Base-by-base conservation (phyloP, 2,888 invertebrate genomes). In the Carabus problematicus region DNA sequence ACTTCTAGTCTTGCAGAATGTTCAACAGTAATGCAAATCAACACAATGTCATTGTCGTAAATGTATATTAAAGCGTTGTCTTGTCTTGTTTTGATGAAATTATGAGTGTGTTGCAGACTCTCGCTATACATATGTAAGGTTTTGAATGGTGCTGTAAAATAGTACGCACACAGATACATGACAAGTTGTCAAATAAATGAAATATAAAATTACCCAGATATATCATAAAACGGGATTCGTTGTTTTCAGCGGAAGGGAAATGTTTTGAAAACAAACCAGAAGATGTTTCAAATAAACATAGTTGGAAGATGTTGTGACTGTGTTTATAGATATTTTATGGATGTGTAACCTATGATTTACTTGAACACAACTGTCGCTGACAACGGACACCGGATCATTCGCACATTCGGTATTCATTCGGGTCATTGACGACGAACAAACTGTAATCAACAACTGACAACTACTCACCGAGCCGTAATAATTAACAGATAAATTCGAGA, bases 261-360 rank as follows among this genome's bases (percentile, higher is more conserved):
- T 67, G 67, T 67, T 67, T 52, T 67, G 18, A 67, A 67, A 67
- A 67, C 67, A 67, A 52, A 19, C 54, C 60, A 49, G 42, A 67
- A 67, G 67, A 67, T 67, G 67, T 67, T 67, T 67, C 67, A 67
- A 67, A 67, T 67, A 67, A 59, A 60, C 60, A 16, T n/a, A 4
- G 7, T 8, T 11, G 12, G 45, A 11, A 16, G 52, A 52, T 67
- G 67, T 67, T 67, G 41, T 67, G 67, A 67, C 67, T 54, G 41
- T 29, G 19, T 49, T 42, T 67, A 60, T 29, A 67, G 60, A 67
- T 67, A 60, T 67, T 67, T 67, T 60, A 67, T 60, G 54, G 39
- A 43, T 60, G 54, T 64, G 55, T 42, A 55, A 64, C 40, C 16
- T 64, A 56, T 56, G 43, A 64, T 64, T 64, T 64, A 41, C 12